phyloP scores from a whole-genome alignment of 2,113 vertebrate species.

The Erythrocercus mccallii region DNA sequence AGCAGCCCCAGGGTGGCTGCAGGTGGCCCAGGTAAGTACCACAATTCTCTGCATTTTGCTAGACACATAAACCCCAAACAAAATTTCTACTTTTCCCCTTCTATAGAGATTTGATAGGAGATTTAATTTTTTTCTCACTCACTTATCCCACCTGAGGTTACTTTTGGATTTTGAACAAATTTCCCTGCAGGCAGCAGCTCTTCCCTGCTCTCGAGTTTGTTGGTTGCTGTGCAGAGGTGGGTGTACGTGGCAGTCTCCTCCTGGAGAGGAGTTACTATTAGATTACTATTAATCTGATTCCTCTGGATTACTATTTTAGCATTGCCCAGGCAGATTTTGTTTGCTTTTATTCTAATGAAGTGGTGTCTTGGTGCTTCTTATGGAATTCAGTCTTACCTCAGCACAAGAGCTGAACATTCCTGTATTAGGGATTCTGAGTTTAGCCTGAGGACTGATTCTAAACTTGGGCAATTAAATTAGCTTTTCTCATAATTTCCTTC shows the following conservation, averaged over 20 bases:
- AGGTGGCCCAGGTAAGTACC: fast-evolving
- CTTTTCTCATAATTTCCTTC: background rate
- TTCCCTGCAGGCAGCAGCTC: background rate
- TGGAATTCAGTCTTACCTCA: background rate
- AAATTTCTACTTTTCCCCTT: background rate
- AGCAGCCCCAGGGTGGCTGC: background rate
- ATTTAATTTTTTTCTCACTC: background rate
- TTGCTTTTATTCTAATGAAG: background rate
- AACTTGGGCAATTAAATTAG: background rate
- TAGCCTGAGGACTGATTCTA: background rate
- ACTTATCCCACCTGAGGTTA: background rate
- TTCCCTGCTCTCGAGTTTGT: background rate
- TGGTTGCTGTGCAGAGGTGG: background rate
- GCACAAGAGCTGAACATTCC: background rate
- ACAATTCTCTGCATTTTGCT: background rate
- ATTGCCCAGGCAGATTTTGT: background rate
- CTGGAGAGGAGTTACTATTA: background rate
- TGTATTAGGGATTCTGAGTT: background rate
- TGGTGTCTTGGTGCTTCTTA: background rate
- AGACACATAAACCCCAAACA: background rate
- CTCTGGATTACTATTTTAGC: background rate
- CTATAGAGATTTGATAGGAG: background rate
- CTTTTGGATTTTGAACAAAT: background rate
- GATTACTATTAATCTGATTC: background rate
- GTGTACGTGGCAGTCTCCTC: background rate